Percentiles rank a stretch among this genome's conserved stretches.
These are phyloP conservation scores for Drosophila kikkawai DNA, from an alignment of 1,140 invertebrate genomes.

Conservation along the genomic window DNA sequence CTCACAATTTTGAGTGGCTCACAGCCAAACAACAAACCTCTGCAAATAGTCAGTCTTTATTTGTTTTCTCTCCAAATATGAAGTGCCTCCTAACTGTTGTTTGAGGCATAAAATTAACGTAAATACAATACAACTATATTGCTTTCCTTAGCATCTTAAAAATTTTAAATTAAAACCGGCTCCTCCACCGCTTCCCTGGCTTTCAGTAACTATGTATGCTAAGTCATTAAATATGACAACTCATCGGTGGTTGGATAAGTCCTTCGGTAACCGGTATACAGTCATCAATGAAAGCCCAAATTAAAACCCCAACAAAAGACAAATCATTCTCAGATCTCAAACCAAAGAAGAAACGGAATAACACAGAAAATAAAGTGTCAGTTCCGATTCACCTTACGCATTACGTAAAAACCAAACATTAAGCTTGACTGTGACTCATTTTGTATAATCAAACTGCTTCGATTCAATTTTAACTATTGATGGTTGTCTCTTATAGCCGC, in stretches of 20 bases:
- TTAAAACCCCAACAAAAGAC: conserved; percentile 35
- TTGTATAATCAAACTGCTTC: conserved; percentile 16
- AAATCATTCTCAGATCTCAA: conserved; percentile 38
- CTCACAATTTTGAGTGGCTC: conserved; percentile 33
- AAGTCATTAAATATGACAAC: conserved; percentile 22
- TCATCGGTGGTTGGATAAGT: conserved; percentile 36
- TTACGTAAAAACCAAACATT: conserved; percentile 59
- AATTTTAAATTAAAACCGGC: not conserved
- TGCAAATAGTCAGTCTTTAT: conserved; percentile 61
- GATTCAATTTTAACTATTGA: conserved; percentile 8
- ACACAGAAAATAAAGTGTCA: conserved; percentile 40
- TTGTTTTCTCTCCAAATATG: conserved; percentile 47
- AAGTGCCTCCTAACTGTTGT: conserved; percentile 47
- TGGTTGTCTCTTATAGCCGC: not conserved
- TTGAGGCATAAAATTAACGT: conserved; percentile 14
- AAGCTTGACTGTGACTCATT: conserved; percentile 54
- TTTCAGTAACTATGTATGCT: conserved; percentile 12
- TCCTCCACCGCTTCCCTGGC: not conserved
- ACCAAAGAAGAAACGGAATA: conserved; percentile 20
- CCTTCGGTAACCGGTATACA: conserved; percentile 47
- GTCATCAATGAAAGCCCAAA: conserved; percentile 42
- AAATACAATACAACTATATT: too few relatives aligned
- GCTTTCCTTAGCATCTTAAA: not conserved
- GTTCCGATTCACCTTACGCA: conserved; percentile 52
- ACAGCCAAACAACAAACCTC: conserved; percentile 32